A percentile compares a stretch with the other conserved stretches of the same genome.
Evolutionary conservation across 2,113 vertebrate species (phyloP).

Genomic region (Halichoerus grypus): DNA sequence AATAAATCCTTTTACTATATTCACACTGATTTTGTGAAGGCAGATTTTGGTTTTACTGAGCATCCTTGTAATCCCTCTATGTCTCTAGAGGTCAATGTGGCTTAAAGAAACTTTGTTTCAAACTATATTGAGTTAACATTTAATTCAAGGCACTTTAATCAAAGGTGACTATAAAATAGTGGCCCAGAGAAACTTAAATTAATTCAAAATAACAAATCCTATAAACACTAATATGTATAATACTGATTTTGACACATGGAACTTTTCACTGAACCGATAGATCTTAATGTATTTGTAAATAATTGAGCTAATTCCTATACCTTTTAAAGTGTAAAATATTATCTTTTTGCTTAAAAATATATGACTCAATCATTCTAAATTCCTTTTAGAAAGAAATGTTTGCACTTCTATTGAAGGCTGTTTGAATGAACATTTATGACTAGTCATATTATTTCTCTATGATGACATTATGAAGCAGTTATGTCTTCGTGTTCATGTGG

Average conservation of each 20-base stretch:
- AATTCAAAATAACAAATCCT: conserved; percentile 65
- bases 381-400: background rate
- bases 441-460: background rate
- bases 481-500: background rate
- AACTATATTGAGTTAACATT: conserved; percentile 61
- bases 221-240: conserved; percentile 33
- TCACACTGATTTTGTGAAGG: conserved; percentile 15
- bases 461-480: background rate
- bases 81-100: conserved; percentile 60
- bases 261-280: background rate
- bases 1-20: conserved; percentile 30
- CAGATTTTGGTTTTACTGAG: conserved; percentile 24
- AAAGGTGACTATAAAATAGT: conserved; percentile 67
- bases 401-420: background rate
- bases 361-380: background rate
- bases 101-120: conserved; percentile 69
- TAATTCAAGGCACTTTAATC: conserved; percentile 69
- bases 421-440: background rate
- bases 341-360: background rate
- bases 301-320: conserved; percentile 20
- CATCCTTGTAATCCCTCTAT: background rate
- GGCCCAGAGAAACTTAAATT: conserved; percentile 60
- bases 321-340: conserved; percentile 20
- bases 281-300: conserved; percentile 22
- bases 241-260: conserved; percentile 33